A percentile compares a stretch with the other conserved stretches of the same genome.
Conservation (phyloP, 1,140 invertebrate species). For the Hylaeus volcanicus region DNA sequence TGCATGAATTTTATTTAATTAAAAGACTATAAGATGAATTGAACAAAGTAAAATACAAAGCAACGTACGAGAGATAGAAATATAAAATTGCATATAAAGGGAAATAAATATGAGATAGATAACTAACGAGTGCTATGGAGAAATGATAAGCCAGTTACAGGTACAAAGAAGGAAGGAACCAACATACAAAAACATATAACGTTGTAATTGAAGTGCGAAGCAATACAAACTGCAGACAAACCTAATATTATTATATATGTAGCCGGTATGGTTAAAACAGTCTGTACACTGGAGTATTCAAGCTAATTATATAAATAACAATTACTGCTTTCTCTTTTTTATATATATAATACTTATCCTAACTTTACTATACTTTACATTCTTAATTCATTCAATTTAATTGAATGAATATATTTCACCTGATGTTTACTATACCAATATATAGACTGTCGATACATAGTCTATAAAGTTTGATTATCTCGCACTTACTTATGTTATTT, state of each 20-base stretch:
- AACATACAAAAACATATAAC: neutral
- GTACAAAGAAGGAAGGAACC: conserved; percentile 1
- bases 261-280: neutral
- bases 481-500: conserved; percentile 77
- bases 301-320: neutral
- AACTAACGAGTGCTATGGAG: neutral
- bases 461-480: conserved; percentile 14
- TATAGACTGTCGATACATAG: conserved; percentile 28
- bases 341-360: too few species aligned
- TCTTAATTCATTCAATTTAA: neutral
- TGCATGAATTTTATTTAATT: neutral
- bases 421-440: neutral
- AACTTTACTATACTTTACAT: neutral
- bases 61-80: neutral
- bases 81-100: conserved; percentile 1
- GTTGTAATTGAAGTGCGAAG: conserved; percentile 16
- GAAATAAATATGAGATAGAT: conserved; percentile 7
- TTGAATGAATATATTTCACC: neutral
- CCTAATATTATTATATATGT: neutral
- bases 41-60: neutral
- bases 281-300: conserved; percentile 17
- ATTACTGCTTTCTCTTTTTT: neutral
- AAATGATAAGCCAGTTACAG: conserved; percentile 21
- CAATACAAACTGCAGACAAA: conserved; percentile 11
- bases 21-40: neutral